Base-by-base conservation (phyloP, 2,888 invertebrate species). In the Achlya flavicornis region DNA sequence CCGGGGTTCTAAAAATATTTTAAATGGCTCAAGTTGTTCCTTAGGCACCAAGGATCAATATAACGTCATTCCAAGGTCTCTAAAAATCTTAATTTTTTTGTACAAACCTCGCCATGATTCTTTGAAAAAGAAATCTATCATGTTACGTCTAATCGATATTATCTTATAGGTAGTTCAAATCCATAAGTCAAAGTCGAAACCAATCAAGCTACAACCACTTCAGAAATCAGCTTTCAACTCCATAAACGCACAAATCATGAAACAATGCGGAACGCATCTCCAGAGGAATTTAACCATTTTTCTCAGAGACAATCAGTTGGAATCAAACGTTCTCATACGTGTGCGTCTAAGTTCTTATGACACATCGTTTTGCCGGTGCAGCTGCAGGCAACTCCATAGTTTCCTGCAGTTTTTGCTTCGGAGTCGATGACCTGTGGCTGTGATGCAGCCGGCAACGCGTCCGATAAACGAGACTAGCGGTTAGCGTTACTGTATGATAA, bases 401-500 rank as follows among this genome's bases (percentile, higher is more conserved):
- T 60, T 60, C 43, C 60, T 60, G 60, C 11, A 26, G 19, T 60
- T 60, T 43, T 60, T 53, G 53, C 53, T 16, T 7, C 41, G 41
- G 41, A 41, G 41, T 16, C 41, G 41, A 60, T 43, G 60, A 60
- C 41, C 60, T 19, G 48, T 6, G n/a, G 16, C 60, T 19, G 48
- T 7, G n/a, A 48, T n/a, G 48, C 48, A n/a, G 48, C 48, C 4
- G 16, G 16, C 48, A 16, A 16, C 16, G 19, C 14, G 19, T 19
- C 53, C 53, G 53, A 53, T 53, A 16, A 46, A 46, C 46, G 35
- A 59, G 60, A 26, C 60, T 60, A 60, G 60, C 41, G 41, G 60
- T 26, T 33, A 60, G 11, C 38, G 14, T 12, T 60, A 60, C 58
- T 59, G 35, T 41, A 43, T 26, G 26, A 41, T 12, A 19, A 41